These are phyloP conservation scores for Leptatherina wallacei DNA, from an alignment of 2,797 vertebrate species.

Conservation along the genomic window DNA sequence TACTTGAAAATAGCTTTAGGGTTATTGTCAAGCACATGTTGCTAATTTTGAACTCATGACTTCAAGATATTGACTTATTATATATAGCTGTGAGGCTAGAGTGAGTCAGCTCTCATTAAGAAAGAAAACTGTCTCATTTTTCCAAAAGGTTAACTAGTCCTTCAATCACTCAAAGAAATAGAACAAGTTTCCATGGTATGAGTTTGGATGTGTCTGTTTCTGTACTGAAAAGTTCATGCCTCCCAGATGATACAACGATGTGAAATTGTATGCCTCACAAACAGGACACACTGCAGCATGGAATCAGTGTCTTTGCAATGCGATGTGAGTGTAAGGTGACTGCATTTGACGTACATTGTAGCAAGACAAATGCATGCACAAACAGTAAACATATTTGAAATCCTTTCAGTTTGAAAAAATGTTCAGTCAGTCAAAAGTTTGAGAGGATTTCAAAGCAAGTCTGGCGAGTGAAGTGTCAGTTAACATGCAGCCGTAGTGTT, in stretches of 20 bases:
- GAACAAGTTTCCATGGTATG: neutral
- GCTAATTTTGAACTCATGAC: neutral
- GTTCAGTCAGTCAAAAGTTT: conserved; percentile 17
- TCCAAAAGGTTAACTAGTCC: neutral
- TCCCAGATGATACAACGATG: conserved; percentile 18
- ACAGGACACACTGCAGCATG: conserved; percentile 48
- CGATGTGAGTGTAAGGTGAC: conserved; percentile 40
- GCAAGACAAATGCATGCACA: conserved; percentile 59
- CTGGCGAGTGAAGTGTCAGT: conserved; percentile 44
- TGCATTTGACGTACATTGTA: conserved; percentile 39
- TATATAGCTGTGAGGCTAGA: neutral
- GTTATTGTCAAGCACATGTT: neutral
- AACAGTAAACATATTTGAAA: conserved; percentile 59
- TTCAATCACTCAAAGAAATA: neutral
- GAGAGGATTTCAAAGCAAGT: conserved; percentile 69
- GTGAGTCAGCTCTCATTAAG: neutral
- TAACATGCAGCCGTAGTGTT: conserved; percentile 85
- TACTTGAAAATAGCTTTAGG: conserved; percentile 4
- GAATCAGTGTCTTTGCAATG: conserved; percentile 28
- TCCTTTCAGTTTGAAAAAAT: conserved; percentile 49
- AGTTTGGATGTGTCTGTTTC: neutral
- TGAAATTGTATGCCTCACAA: conserved; percentile 29
- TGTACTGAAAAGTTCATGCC: conserved; percentile 9
- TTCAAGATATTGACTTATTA: neutral
- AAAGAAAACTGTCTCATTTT: neutral